A percentile compares a stretch with the other conserved stretches of the same genome.
Conservation (phyloP, 2,113 vertebrate species). For the Girardinichthys multiradiatus region DNA sequence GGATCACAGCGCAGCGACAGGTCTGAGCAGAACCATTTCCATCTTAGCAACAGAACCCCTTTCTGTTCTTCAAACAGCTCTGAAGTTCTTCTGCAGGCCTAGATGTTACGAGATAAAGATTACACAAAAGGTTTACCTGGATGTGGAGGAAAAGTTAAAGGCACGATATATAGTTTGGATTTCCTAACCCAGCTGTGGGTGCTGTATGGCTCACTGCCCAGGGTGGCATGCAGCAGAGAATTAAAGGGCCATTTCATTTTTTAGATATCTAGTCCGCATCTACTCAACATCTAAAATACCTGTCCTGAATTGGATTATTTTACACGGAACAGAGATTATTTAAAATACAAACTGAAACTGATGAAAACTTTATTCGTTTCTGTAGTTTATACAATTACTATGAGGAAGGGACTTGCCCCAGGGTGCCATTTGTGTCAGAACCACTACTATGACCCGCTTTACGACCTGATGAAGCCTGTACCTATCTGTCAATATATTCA, state of each 20-base stretch:
- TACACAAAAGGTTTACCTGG: conserved; percentile 14
- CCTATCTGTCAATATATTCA: background rate
- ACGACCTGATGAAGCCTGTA: conserved; percentile 1
- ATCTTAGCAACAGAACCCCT: conserved; percentile 40
- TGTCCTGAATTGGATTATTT: no score
- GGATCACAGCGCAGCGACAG: conserved; percentile 95
- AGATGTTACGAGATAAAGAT: conserved; percentile 42
- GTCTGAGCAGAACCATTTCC: conserved; percentile 63
- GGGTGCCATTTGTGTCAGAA: no score
- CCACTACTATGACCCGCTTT: conserved; percentile 5
- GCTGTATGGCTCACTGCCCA: no score
- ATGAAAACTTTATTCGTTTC: no score
- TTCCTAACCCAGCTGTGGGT: background rate
- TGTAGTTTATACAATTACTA: no score
- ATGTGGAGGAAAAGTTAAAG: conserved; percentile 19
- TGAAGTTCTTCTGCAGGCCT: conserved; percentile 12
- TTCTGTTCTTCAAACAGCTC: conserved; percentile 42
- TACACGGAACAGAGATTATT: no score
- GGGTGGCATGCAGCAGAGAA: no score
- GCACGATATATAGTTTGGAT: conserved; percentile 5
- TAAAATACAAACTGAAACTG: no score
- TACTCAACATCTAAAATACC: no score
- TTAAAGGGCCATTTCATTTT: no score
- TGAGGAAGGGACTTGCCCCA: no score
- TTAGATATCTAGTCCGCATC: no score